Evolutionary conservation across 2,797 vertebrate genomes (phyloP).

Genomic region (Sphenopsis melanotis): DNA sequence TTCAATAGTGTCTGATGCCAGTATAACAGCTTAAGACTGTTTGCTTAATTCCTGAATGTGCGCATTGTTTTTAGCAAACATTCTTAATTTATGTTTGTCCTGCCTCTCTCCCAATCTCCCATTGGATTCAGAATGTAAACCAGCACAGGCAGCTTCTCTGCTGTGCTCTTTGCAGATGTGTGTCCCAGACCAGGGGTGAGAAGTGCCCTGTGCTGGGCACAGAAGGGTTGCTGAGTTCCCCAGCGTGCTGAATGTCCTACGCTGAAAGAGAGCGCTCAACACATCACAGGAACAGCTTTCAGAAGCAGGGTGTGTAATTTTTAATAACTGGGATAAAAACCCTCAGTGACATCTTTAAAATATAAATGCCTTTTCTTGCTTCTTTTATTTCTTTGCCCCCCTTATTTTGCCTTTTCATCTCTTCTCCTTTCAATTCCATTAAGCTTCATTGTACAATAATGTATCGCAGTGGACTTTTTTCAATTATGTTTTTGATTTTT

Average conservation of each 20-base stretch:
- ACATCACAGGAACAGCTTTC: slow-evolving; percentile 15
- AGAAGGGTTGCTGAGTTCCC: not conserved
- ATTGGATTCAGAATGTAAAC: not conserved
- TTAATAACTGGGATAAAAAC: slow-evolving; percentile 44
- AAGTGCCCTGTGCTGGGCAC: not conserved
- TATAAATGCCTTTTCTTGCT: slow-evolving; percentile 50
- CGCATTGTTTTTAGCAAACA: slow-evolving; percentile 62
- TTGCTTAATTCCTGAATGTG: slow-evolving; percentile 66
- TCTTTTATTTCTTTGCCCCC: not conserved
- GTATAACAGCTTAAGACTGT: slow-evolving; percentile 49
- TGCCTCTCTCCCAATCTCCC: slow-evolving; percentile 6
- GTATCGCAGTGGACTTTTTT: slow-evolving; percentile 72
- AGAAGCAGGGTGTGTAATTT: slow-evolving; percentile 57
- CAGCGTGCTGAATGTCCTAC: not conserved
- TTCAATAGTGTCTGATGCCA: slow-evolving; percentile 51
- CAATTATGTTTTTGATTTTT: slow-evolving; percentile 75
- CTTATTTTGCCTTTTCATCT: slow-evolving; percentile 65
- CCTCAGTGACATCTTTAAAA: slow-evolving; percentile 52
- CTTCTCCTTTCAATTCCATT: slow-evolving; percentile 57
- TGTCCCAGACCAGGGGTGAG: not conserved
- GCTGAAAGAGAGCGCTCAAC: slow-evolving; percentile 38
- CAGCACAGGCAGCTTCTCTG: slow-evolving; percentile 8
- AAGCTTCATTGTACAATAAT: slow-evolving; percentile 66
- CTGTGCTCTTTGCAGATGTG: not conserved
- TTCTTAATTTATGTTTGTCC: slow-evolving; percentile 41